Conservation (phyloP, 2,888 invertebrate genomes). For the Andrena bicolor region DNA sequence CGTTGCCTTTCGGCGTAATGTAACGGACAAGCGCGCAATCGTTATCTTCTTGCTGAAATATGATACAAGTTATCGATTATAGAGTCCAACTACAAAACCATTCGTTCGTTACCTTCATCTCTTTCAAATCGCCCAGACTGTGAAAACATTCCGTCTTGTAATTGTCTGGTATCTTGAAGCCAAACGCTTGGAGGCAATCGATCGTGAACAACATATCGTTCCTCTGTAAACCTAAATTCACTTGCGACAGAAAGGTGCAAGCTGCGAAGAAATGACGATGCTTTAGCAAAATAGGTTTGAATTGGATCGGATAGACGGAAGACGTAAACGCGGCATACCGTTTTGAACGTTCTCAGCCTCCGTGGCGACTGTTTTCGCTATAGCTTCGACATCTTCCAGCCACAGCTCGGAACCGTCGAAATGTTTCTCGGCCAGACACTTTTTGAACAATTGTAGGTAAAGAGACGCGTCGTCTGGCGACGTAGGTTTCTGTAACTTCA, state of each 20-base stretch:
- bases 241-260: constrained; percentile 73
- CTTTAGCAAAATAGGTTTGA: too few relatives aligned
- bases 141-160: constrained; percentile 72
- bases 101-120: constrained; percentile 63
- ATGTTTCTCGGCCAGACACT: constrained; percentile 85
- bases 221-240: constrained; percentile 76
- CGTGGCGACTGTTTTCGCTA: constrained; percentile 84
- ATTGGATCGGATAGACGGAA: background rate
- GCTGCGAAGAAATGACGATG: constrained; percentile 64
- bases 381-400: constrained; percentile 87
- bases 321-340: constrained; percentile 68
- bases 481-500: constrained; percentile 85
- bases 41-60: constrained; percentile 68
- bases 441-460: constrained; percentile 86
- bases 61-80: background rate
- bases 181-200: constrained; percentile 73
- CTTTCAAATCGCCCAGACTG: constrained; percentile 68
- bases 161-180: constrained; percentile 69
- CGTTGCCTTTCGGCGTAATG: constrained; percentile 74
- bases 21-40: constrained; percentile 75
- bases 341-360: constrained; percentile 86
- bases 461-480: constrained; percentile 86
- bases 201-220: constrained; percentile 73
- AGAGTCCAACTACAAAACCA: background rate
- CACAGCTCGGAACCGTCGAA: constrained; percentile 87